These are phyloP conservation scores for Heteractis magnifica DNA, from an alignment of 92 coral and sea anemone genomes.

Conservation along the genomic window DNA sequence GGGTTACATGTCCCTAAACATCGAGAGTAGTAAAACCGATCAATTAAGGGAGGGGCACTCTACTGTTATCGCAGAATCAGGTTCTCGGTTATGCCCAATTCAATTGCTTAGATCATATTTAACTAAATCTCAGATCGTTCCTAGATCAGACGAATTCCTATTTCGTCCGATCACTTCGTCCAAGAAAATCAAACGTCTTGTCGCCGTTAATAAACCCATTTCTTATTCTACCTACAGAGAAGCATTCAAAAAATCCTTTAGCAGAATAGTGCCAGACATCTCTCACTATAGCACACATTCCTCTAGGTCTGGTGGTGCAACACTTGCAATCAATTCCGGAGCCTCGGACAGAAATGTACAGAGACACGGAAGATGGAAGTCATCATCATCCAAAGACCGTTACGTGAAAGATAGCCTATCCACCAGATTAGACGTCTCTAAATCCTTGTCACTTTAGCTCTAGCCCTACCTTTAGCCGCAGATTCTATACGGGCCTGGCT, in stretches of 20 bases:
- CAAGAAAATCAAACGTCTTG: conserved; percentile 22
- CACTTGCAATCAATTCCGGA: conserved; percentile 38
- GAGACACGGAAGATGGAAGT: conserved; percentile 43
- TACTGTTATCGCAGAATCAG: conserved; percentile 27
- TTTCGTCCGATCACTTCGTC: conserved; percentile 18
- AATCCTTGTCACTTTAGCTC: background rate
- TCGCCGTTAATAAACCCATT: conserved; percentile 24
- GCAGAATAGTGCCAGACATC: conserved; percentile 29
- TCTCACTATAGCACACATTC: background rate
- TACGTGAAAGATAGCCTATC: conserved; percentile 39
- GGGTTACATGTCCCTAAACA: conserved; percentile 20
- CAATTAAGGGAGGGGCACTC: conserved; percentile 41
- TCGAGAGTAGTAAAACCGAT: conserved; percentile 45
- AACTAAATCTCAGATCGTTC: background rate
- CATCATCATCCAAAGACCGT: conserved; percentile 14
- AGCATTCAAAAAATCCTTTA: conserved; percentile 38
- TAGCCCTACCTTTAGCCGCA: no score
- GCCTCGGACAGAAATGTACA: conserved; percentile 34
- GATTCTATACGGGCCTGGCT: no score
- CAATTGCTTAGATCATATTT: conserved; percentile 13
- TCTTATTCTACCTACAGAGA: conserved; percentile 36
- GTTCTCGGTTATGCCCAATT: conserved; percentile 28
- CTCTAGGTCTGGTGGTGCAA: conserved; percentile 44
- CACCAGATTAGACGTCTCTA: conserved; percentile 27
- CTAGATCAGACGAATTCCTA: conserved; percentile 8